A percentile compares a stretch with the other conserved stretches of the same genome.
Evolutionary conservation across 2,888 invertebrate species (phyloP).

Genomic region (Pristionchus arcanus): DNA sequence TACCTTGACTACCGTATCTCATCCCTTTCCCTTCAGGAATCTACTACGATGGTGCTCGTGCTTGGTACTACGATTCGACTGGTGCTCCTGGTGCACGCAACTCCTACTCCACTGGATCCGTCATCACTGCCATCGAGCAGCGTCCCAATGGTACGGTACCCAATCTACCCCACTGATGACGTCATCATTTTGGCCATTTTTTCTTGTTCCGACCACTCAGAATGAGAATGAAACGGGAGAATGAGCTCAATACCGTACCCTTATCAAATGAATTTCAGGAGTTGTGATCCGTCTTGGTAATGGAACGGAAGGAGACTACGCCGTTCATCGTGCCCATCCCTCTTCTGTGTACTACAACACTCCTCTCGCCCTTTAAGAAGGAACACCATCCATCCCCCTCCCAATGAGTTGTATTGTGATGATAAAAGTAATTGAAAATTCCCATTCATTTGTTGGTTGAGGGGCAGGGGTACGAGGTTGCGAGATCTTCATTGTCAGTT

Average conservation of each 20-base stretch:
- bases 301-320: slow-evolving; percentile 59
- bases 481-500: too few relatives aligned
- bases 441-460: neutral
- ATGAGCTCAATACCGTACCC: neutral
- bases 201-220: neutral
- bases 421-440: slow-evolving; percentile 5
- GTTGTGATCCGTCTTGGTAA: slow-evolving; percentile 58
- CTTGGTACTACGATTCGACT: slow-evolving; percentile 41
- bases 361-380: slow-evolving; percentile 18
- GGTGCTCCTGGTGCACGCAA: slow-evolving; percentile 47
- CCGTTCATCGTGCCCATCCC: slow-evolving; percentile 54
- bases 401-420: neutral
- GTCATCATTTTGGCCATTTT: neutral
- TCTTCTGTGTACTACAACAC: slow-evolving; percentile 56
- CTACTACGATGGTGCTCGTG: slow-evolving; percentile 37
- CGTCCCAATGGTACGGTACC: neutral
- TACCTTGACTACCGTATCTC: neutral
- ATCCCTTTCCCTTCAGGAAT: neutral
- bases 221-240: neutral
- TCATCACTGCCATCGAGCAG: slow-evolving; percentile 48
- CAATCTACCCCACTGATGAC: neutral
- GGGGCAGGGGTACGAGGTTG: neutral
- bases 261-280: neutral
- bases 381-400: neutral
- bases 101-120: slow-evolving; percentile 29